Evolutionary conservation across 2,888 invertebrate genomes (phyloP).

Genomic region (Ischnus inquisitorius): DNA sequence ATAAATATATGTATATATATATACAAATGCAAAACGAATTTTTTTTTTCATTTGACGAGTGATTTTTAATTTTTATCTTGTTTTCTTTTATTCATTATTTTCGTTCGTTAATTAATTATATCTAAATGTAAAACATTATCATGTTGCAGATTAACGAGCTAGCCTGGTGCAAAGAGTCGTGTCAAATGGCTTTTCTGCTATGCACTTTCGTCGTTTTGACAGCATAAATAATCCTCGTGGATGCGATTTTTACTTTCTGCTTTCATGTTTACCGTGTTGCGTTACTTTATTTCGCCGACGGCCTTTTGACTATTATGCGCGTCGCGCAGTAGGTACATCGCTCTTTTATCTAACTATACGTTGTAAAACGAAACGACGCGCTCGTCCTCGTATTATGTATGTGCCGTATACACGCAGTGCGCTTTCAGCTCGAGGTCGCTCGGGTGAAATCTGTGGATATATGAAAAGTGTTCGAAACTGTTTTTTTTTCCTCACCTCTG

Average conservation of each 20-base stretch:
- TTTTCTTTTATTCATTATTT: constrained; percentile 5
- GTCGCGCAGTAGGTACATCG: background rate
- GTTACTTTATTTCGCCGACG: background rate
- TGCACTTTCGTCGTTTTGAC: background rate
- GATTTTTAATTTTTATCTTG: constrained; percentile 18
- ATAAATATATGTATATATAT: constrained; percentile 41
- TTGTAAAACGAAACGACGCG: constrained; percentile 20
- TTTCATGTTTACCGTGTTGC: background rate
- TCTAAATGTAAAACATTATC: constrained; percentile 8
- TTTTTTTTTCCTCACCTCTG: background rate
- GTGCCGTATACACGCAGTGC: background rate
- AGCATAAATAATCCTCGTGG: constrained; percentile 8
- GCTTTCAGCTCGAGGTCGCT: constrained; percentile 28
- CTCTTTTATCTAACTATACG: background rate
- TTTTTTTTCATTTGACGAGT: constrained; percentile 1
- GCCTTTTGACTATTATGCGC: background rate
- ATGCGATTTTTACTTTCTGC: constrained; percentile 30
- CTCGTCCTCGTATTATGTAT: constrained; percentile 3
- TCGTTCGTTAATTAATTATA: background rate
- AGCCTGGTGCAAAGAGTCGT: background rate
- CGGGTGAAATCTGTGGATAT: constrained; percentile 30
- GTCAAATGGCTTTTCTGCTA: background rate
- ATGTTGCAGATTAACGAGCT: constrained; percentile 6
- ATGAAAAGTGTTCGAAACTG: constrained; percentile 17
- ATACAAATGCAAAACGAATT: constrained; percentile 25